Evolutionary conservation across 2,113 vertebrate species (phyloP), one percentile per base, ranked within the genome.

Genomic region (Perccottus glenii): DNA sequence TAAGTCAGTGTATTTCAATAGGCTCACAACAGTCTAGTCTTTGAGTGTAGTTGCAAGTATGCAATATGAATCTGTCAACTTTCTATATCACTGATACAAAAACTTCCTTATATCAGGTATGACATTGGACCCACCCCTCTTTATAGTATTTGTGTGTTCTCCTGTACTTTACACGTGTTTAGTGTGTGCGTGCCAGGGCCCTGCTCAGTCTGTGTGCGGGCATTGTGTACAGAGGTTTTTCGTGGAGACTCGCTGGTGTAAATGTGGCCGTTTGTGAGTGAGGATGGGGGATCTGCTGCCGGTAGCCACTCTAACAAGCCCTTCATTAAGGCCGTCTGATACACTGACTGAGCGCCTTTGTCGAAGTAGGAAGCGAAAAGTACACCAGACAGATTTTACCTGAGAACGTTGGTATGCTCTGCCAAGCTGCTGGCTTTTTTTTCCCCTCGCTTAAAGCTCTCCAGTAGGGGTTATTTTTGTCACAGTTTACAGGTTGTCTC

Each of bases 241-340:
- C 60, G 52, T 69, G 73, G 61, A 57, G 73, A 72, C 48, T 66
- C 7, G 44, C 65, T 77, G 55, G 77, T 84, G 82, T 87, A 88
- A 88, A 86, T 89, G 86, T 87, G 85, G 66, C 70, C 69, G 69
- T 87, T 88, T 88, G 86, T 90, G 74, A 68, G 67, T 47, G 49
- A 35, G 65, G 50, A 50, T 38, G 11, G 64, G 48, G 85, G 85
- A 86, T 87, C 68, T 77, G 86, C 85, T 78, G 86, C 86, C 66
- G 62, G 76, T 75, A 73, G 81, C 71, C 50, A 8, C 16, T 61
- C 85, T 82, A 87, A 90, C 88, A 90, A 82, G 86, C 83, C 73
- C 77, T 88, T 88, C 88, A 88, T 90, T 90, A 88, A 90, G 85
- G 81, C 47, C 67, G 85, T 82, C 86, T 87, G 88, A 89, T 87